A percentile compares a stretch with the other conserved stretches of the same genome.
These are phyloP conservation scores for Caretta caretta DNA, from an alignment of 2,113 vertebrate species.

Conservation along the genomic window DNA sequence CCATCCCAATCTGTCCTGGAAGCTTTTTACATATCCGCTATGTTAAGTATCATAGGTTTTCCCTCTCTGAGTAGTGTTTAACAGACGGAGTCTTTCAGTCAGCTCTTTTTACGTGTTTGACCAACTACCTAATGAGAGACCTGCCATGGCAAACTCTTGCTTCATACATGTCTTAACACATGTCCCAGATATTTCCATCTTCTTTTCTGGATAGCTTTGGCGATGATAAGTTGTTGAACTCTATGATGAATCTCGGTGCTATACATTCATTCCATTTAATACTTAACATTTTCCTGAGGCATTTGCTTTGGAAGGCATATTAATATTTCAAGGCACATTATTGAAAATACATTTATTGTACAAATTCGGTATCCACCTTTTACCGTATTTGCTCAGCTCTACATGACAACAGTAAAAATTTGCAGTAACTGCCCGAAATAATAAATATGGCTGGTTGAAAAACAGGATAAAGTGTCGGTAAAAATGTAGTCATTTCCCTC, in stretches of 20 bases:
- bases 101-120: neutral
- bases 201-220: neutral
- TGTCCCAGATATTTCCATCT: neutral
- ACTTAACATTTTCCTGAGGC: neutral
- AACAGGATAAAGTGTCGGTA: neutral
- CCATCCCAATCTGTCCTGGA: neutral
- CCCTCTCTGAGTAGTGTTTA: neutral
- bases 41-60: neutral
- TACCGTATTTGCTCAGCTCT: neutral
- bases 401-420: neutral
- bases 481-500: neutral
- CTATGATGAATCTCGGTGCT: neutral
- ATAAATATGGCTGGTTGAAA: neutral
- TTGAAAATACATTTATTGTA: accelerated
- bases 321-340: neutral
- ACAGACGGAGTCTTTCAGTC: neutral
- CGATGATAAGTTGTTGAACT: neutral
- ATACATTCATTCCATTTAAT: neutral
- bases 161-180: neutral
- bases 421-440: neutral
- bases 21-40: neutral
- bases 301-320: neutral
- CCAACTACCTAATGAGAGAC: neutral
- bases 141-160: neutral
- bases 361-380: neutral